Evolutionary conservation across 2,797 vertebrate genomes (phyloP).

Genomic region (Ctenopoma multispine): DNA sequence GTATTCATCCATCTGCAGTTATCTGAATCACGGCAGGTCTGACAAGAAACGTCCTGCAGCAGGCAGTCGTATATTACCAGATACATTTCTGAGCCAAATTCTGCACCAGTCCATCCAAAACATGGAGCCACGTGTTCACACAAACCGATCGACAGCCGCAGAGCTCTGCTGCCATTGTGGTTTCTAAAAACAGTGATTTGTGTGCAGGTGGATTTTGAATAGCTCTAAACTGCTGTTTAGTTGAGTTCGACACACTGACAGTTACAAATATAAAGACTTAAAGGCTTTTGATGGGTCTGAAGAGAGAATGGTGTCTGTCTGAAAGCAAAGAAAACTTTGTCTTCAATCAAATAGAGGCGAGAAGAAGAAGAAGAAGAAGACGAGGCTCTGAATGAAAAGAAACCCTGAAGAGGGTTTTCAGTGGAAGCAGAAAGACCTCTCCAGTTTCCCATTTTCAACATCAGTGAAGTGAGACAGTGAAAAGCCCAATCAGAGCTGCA

Average conservation of each 20-base stretch:
- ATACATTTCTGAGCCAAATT: not conserved
- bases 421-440: constrained; percentile 40
- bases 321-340: constrained; percentile 45
- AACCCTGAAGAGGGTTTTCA: constrained; percentile 45
- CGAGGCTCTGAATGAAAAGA: constrained; percentile 17
- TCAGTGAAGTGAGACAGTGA: constrained; percentile 48
- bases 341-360: constrained; percentile 36
- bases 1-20: no score
- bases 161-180: not conserved
- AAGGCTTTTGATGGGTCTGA: constrained; percentile 30
- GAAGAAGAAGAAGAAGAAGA: constrained; percentile 2
- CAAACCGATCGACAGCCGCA: not conserved
- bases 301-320: constrained; percentile 20
- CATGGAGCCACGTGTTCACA: not conserved
- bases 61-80: no score
- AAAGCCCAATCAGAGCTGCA: constrained; percentile 61
- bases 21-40: no score
- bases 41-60: no score
- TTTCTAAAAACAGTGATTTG: not conserved
- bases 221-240: constrained; percentile 9
- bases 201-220: constrained; percentile 35
- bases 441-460: constrained; percentile 28
- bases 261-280: constrained; percentile 30
- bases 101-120: not conserved
- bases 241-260: constrained; percentile 27